Percentiles rank a stretch among this genome's conserved stretches.
Evolutionary conservation across 2,888 invertebrate species (phyloP).

Genomic region (Drosophila quinaria): DNA sequence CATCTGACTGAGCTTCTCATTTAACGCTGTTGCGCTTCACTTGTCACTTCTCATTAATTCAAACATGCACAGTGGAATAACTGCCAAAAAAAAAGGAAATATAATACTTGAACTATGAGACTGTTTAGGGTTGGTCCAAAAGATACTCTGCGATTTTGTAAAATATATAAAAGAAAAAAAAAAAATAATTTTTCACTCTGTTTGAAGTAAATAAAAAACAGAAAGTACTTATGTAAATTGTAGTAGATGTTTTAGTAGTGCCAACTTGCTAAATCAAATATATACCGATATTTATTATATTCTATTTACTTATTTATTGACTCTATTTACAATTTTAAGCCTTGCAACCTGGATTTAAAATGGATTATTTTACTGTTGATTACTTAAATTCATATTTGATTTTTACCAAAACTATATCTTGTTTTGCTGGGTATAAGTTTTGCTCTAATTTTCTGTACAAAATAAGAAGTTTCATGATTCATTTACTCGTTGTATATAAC

Average conservation of each 20-base stretch:
- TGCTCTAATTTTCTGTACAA: not conserved
- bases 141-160: not conserved
- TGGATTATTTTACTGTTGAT: too few species aligned
- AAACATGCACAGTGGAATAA: slow-evolving; percentile 15
- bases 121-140: not conserved
- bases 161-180: not conserved
- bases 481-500: not conserved
- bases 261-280: too few species aligned
- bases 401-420: too few species aligned
- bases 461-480: not conserved
- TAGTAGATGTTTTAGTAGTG: too few species aligned
- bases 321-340: too few species aligned
- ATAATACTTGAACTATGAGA: not conserved
- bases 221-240: too few species aligned
- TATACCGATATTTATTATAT: too few species aligned
- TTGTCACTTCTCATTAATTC: slow-evolving; percentile 41
- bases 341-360: too few species aligned
- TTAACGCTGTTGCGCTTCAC: slow-evolving; percentile 35
- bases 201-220: too few species aligned
- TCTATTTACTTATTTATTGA: too few species aligned
- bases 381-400: too few species aligned
- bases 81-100: not conserved
- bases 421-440: not conserved
- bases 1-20: slow-evolving; percentile 15
- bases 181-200: not conserved